phyloP scores from a whole-genome alignment of 2,797 vertebrate species.

The Tauraco hartlaubi region DNA sequence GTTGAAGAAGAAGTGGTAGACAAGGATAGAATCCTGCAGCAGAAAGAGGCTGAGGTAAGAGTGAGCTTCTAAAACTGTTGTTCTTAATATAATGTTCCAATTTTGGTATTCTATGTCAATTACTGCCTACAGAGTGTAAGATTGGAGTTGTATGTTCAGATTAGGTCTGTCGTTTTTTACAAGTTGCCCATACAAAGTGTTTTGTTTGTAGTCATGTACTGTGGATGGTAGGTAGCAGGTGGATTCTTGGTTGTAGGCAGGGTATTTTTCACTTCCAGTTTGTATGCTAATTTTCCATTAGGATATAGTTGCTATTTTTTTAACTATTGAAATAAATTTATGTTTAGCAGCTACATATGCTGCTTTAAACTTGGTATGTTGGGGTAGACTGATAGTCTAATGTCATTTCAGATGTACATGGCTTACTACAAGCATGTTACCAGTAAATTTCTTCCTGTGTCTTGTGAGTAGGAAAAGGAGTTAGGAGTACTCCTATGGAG shows the following conservation, averaged over 20 bases:
- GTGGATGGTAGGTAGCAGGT: neutral
- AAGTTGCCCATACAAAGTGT: neutral
- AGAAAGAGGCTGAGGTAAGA: slow-evolving; percentile 94
- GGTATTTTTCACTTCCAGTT: neutral
- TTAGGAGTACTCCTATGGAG: too few relatives aligned
- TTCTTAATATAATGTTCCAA: neutral
- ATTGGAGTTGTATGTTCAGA: neutral
- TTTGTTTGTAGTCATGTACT: neutral
- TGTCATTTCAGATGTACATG: neutral
- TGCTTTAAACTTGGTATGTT: neutral
- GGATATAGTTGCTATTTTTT: neutral
- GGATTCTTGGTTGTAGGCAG: neutral
- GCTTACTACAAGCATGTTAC: neutral
- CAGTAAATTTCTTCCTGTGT: neutral
- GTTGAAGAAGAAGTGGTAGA: slow-evolving; percentile 92
- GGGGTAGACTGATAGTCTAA: neutral
- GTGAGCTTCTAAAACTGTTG: neutral
- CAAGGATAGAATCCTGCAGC: slow-evolving; percentile 93
- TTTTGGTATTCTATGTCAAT: neutral
- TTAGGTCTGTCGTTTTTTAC: too few relatives aligned
- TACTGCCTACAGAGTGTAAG: neutral
- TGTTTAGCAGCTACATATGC: neutral
- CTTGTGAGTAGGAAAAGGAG: too few relatives aligned
- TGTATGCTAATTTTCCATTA: neutral
- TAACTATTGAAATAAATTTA: neutral